Evolutionary conservation across 2,888 invertebrate species (phyloP).

Genomic region (Cryptocephalus moraei): DNA sequence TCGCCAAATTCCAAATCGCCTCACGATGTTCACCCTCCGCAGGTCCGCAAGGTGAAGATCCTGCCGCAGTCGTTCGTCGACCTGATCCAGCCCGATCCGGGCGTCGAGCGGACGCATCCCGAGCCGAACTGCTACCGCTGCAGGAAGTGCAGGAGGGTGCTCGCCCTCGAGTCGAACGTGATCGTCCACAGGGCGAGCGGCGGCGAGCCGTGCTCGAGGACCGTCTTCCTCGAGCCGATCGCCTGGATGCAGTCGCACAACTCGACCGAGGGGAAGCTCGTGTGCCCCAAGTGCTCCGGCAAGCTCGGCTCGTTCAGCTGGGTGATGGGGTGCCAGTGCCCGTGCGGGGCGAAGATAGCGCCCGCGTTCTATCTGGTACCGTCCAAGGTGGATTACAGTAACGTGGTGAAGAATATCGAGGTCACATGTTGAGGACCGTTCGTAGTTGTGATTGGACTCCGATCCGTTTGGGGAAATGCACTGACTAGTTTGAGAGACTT

Average conservation of each 20-base stretch:
- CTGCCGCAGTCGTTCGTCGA: constrained; percentile 68
- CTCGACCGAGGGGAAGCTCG: constrained; percentile 65
- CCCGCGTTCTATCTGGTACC: constrained; percentile 88
- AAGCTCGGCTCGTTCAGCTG: constrained; percentile 88
- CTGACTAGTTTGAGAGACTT: no score
- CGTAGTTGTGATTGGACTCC: no score
- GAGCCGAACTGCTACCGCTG: constrained; percentile 80
- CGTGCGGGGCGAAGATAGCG: constrained; percentile 81
- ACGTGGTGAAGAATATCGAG: constrained; percentile 80
- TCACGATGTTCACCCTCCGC: no score
- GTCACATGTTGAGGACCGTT: constrained; percentile 36
- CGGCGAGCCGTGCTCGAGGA: constrained; percentile 51
- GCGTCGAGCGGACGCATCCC: constrained; percentile 55
- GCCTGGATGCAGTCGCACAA: constrained; percentile 64
- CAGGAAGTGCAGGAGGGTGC: constrained; percentile 65
- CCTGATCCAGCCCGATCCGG: constrained; percentile 72
- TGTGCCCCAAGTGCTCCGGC: constrained; percentile 73
- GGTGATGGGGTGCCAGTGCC: constrained; percentile 84
- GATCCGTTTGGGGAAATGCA: no score
- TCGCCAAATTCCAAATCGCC: no score
- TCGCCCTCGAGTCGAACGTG: constrained; percentile 73
- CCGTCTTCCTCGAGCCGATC: constrained; percentile 82
- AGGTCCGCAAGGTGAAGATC: constrained; percentile 68
- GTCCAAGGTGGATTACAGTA: constrained; percentile 83
- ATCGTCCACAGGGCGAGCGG: constrained; percentile 56